A percentile compares a stretch with the other conserved stretches of the same genome.
phyloP scores from a whole-genome alignment of 2,113 vertebrate species.

The Hippolais icterina region DNA sequence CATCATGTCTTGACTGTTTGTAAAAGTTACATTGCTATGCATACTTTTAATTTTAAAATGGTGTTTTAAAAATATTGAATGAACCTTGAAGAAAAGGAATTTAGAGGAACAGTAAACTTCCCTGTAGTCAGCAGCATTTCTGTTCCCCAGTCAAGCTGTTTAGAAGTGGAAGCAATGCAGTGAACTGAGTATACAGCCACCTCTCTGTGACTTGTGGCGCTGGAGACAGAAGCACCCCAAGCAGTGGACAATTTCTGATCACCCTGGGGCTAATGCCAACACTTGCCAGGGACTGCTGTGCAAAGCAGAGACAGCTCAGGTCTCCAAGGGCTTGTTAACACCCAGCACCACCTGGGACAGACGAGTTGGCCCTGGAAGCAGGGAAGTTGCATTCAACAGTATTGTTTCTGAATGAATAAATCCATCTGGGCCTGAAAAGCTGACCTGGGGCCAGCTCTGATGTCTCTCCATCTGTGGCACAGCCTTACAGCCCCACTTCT shows the following conservation, averaged over 20 bases:
- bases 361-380: not conserved
- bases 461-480: not conserved
- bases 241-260: not conserved
- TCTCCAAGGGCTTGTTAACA: not conserved
- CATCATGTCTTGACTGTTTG: not conserved
- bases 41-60: not conserved
- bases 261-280: not conserved
- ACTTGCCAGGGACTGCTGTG: not conserved
- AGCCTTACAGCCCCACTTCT: not conserved
- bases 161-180: not conserved
- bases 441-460: not conserved
- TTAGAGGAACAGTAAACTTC: not conserved
- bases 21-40: not conserved
- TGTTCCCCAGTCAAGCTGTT: not conserved
- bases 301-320: not conserved
- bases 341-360: not conserved
- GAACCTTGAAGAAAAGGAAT: not conserved
- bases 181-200: not conserved
- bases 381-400: not conserved
- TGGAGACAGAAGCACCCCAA: not conserved
- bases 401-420: not conserved
- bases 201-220: not conserved
- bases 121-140: not conserved
- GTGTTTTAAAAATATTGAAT: not conserved
- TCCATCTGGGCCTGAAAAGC: not conserved